Evolutionary conservation across 2,113 vertebrate species (phyloP).

Genomic region (Cettia cetti): DNA sequence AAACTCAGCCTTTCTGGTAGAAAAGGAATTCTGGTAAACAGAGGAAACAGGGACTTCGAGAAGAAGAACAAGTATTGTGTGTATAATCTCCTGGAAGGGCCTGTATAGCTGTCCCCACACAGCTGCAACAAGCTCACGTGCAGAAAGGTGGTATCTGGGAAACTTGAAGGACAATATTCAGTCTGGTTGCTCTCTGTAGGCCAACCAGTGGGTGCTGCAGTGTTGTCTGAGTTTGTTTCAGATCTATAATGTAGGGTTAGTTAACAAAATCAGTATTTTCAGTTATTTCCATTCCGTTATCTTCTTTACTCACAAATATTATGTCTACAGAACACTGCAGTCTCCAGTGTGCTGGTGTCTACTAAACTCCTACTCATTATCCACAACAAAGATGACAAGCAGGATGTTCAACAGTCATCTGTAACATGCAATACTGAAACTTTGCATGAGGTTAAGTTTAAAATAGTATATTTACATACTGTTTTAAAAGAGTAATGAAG

Average conservation of each 20-base stretch:
- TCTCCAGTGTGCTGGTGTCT: neutral
- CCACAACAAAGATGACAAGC: neutral
- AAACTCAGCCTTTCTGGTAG: neutral
- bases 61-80: neutral
- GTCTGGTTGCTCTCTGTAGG: neutral
- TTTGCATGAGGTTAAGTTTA: neutral
- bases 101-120: neutral
- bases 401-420: neutral
- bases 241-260: fast-evolving
- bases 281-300: neutral
- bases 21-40: neutral
- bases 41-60: neutral
- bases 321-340: neutral
- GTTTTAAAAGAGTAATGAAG: neutral
- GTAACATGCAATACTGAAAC: neutral
- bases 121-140: neutral
- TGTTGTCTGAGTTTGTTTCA: neutral
- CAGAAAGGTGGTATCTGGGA: neutral
- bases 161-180: neutral
- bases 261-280: neutral
- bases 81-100: neutral
- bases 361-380: neutral
- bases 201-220: neutral
- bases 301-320: neutral
- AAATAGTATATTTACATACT: neutral